These are phyloP conservation scores for Columbina picui DNA, from an alignment of 2,113 vertebrate species.

Conservation along the genomic window DNA sequence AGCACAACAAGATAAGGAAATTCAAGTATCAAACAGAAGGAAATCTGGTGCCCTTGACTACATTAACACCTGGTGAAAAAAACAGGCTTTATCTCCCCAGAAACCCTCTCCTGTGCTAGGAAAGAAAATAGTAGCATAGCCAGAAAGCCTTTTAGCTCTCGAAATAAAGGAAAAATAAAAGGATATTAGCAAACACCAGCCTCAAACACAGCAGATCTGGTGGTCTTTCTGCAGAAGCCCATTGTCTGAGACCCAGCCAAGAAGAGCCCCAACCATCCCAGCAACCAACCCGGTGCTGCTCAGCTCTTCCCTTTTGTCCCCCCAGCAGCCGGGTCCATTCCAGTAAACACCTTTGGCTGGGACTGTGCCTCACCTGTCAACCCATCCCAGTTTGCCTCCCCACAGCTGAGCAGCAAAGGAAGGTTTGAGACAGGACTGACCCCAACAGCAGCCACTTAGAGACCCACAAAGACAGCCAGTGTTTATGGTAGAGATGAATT, in stretches of 20 bases:
- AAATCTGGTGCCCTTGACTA: neutral
- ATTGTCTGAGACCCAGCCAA: accelerated
- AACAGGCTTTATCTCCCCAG: neutral
- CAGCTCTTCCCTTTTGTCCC: neutral
- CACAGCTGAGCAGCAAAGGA: neutral
- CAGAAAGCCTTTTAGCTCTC: neutral
- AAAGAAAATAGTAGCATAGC: neutral
- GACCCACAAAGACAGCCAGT: accelerated
- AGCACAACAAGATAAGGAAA: neutral
- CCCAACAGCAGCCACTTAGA: neutral
- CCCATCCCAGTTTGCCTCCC: accelerated
- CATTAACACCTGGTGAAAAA: neutral
- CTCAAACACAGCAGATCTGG: neutral
- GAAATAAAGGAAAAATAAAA: neutral
- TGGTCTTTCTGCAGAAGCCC: neutral
- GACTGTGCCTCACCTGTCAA: neutral
- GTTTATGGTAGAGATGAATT: neutral
- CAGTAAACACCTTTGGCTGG: neutral
- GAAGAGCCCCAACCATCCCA: neutral
- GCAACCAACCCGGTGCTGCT: neutral
- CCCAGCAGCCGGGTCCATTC: neutral
- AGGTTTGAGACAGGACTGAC: neutral
- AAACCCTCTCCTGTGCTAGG: neutral
- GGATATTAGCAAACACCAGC: neutral
- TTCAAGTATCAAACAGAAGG: neutral